These are phyloP conservation scores for Plodia interpunctella DNA, from an alignment of 1,140 invertebrate species.

Conservation along the genomic window DNA sequence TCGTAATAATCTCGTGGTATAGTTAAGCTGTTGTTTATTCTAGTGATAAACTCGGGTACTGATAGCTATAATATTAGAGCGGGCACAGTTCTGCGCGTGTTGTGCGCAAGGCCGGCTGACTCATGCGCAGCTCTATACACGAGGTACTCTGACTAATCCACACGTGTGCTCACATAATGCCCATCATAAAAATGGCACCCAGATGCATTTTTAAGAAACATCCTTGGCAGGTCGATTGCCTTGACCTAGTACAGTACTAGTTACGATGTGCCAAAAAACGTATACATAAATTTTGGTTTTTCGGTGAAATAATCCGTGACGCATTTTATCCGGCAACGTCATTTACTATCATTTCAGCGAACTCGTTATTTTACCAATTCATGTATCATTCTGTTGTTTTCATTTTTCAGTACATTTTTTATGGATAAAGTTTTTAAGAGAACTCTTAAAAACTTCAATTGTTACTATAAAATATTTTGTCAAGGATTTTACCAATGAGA, in stretches of 20 bases:
- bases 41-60: background rate
- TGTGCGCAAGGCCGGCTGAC: conserved; percentile 58
- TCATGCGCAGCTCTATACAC: conserved; percentile 49
- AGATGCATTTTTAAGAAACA: conserved; percentile 9
- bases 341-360: too few relatives aligned
- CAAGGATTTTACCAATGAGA: too few relatives aligned
- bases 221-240: background rate
- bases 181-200: conserved; percentile 12
- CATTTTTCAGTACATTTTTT: too few relatives aligned
- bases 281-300: too few relatives aligned
- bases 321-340: too few relatives aligned
- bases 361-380: too few relatives aligned
- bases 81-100: conserved; percentile 41
- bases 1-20: background rate
- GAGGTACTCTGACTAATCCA: conserved; percentile 34
- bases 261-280: background rate
- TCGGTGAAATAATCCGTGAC: too few relatives aligned
- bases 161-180: conserved; percentile 24
- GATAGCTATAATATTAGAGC: conserved; percentile 7
- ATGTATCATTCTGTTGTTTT: too few relatives aligned
- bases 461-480: too few relatives aligned
- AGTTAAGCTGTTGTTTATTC: conserved; percentile 9
- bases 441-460: too few relatives aligned
- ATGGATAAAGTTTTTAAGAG: too few relatives aligned
- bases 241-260: background rate